Evolutionary conservation across 2,888 invertebrate genomes (phyloP).

Genomic region (Gryllus longicercus): DNA sequence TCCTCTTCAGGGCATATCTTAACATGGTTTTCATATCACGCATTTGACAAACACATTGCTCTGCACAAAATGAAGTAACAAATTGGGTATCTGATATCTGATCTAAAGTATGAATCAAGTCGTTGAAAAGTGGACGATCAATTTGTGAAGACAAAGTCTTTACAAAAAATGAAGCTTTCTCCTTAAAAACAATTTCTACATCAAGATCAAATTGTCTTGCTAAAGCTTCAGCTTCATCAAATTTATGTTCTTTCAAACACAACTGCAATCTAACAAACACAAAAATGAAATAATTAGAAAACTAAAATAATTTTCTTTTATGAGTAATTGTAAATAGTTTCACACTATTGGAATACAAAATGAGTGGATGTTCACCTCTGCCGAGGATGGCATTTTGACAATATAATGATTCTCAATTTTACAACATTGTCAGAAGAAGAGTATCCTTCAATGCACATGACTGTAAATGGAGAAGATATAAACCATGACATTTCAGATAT

Average conservation of each 20-base stretch:
- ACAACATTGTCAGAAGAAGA: too few species aligned
- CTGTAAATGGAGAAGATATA: too few species aligned
- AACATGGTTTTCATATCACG: neutral
- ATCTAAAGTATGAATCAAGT: neutral
- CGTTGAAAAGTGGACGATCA: neutral
- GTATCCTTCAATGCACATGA: too few species aligned
- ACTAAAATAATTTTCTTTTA: too few species aligned
- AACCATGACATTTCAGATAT: too few species aligned
- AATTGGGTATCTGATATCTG: neutral
- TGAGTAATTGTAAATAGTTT: too few species aligned
- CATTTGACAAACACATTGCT: neutral
- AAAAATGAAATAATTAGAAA: neutral
- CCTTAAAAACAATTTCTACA: neutral
- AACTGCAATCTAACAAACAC: neutral
- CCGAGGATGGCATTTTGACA: too few species aligned
- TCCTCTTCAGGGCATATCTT: too few species aligned
- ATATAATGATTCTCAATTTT: too few species aligned
- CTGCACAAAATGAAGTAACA: neutral
- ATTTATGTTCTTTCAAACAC: neutral
- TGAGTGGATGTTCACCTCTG: too few species aligned
- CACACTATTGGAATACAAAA: too few species aligned
- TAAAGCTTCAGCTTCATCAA: neutral
- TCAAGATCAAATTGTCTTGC: neutral
- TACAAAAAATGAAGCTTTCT: neutral
- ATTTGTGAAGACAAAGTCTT: neutral